These are phyloP conservation scores for Variabilichromis moorii DNA, from an alignment of 2,113 vertebrate genomes.

Conservation along the genomic window DNA sequence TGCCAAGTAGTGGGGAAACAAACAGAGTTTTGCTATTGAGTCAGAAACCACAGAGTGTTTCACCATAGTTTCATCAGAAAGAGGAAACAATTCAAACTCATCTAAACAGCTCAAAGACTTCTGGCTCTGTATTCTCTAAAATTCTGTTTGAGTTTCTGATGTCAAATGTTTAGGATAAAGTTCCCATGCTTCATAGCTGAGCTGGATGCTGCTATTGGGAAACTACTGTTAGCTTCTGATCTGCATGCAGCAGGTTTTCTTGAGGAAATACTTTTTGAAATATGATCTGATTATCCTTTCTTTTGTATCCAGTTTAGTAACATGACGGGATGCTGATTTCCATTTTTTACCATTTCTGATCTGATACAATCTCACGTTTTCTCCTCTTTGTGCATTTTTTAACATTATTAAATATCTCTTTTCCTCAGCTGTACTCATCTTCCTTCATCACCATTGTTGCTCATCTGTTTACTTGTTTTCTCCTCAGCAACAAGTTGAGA, in stretches of 20 bases:
- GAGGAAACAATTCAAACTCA: neutral
- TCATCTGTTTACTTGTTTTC: neutral
- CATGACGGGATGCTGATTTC: rapidly evolving
- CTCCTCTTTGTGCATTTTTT: rapidly evolving
- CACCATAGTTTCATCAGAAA: neutral
- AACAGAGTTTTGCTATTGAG: neutral
- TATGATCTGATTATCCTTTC: rapidly evolving
- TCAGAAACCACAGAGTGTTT: neutral
- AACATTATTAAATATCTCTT: rapidly evolving
- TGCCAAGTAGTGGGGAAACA: neutral
- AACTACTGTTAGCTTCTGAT: neutral
- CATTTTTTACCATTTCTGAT: neutral
- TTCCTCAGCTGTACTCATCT: neutral
- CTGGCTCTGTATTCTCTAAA: neutral
- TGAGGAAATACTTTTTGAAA: neutral
- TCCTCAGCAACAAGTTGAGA: neutral
- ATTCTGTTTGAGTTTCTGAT: neutral
- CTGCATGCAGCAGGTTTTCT: neutral
- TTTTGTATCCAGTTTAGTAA: neutral
- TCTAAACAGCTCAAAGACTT: neutral
- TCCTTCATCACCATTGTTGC: neutral
- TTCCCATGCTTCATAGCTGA: neutral
- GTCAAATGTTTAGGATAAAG: neutral
- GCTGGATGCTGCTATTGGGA: neutral
- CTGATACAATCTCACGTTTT: rapidly evolving